phyloP scores from a whole-genome alignment of 2,888 invertebrate genomes.

The Arrhopalites spinosus region DNA sequence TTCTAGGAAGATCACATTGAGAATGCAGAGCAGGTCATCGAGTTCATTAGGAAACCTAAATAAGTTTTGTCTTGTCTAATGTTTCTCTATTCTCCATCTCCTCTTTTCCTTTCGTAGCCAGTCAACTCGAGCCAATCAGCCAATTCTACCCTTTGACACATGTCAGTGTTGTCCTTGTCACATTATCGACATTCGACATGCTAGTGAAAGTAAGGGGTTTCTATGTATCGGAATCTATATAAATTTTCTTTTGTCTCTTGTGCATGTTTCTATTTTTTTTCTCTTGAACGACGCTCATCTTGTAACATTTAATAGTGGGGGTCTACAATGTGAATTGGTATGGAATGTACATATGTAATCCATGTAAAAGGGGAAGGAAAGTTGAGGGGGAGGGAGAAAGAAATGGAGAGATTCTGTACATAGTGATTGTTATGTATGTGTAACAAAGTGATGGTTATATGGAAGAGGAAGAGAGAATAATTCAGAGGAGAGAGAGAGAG shows the following conservation, averaged over 20 bases:
- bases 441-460: not conserved
- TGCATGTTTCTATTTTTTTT: too few relatives aligned
- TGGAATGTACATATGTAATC: too few relatives aligned
- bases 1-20: not conserved
- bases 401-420: conserved; percentile 12
- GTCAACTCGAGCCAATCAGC: conserved; percentile 5
- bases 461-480: conserved; percentile 39
- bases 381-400: conserved; percentile 50
- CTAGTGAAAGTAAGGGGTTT: conserved; percentile 1
- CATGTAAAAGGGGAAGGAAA: not conserved
- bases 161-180: conserved; percentile 46
- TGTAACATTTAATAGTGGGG: too few relatives aligned
- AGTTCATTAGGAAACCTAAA: conserved; percentile 29
- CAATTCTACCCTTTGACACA: conserved; percentile 52
- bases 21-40: conserved; percentile 31
- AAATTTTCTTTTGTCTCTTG: not conserved
- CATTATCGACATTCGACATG: conserved; percentile 10
- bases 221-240: not conserved
- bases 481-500: conserved; percentile 51
- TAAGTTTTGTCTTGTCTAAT: conserved; percentile 2
- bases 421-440: too few relatives aligned
- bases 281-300: too few relatives aligned
- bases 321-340: too few relatives aligned
- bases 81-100: not conserved
- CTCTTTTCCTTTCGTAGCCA: not conserved